phyloP scores from a whole-genome alignment of 2,888 invertebrate genomes.

The Halictus ligatus region DNA sequence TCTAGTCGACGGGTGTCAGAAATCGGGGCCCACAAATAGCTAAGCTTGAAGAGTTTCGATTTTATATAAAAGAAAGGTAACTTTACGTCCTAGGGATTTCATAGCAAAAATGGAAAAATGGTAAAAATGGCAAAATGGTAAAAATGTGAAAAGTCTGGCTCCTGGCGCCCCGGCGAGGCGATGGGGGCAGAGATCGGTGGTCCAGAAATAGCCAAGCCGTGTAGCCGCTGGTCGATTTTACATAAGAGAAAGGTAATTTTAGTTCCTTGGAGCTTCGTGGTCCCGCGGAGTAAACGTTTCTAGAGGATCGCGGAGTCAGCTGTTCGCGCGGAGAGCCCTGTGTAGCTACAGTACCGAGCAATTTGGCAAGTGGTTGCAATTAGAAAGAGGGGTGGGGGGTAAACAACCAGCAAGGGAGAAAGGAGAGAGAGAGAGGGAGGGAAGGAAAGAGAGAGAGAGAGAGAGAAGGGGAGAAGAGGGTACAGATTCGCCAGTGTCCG shows the following conservation, averaged over 20 bases:
- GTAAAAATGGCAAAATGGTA: too few relatives aligned
- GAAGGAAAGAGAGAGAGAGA: background rate
- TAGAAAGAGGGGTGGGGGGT: slow-evolving; percentile 30
- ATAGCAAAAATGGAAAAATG: too few relatives aligned
- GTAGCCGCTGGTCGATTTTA: slow-evolving; percentile 25
- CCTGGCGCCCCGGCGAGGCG: background rate
- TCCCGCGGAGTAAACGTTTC: slow-evolving; percentile 10
- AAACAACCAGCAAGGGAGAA: background rate
- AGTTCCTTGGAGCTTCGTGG: slow-evolving; percentile 11
- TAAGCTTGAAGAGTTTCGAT: background rate
- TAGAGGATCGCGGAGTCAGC: slow-evolving; percentile 11
- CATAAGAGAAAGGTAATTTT: slow-evolving; percentile 35
- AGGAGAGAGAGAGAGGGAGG: background rate
- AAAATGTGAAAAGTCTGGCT: background rate
- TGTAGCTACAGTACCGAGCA: background rate
- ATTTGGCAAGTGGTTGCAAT: slow-evolving; percentile 48
- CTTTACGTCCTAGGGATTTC: slow-evolving; percentile 20
- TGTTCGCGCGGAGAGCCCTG: slow-evolving; percentile 18
- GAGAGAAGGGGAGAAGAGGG: background rate
- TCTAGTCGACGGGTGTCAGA: background rate
- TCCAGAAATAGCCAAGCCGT: slow-evolving; percentile 1
- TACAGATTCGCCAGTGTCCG: background rate
- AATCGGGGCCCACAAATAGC: slow-evolving; percentile 3
- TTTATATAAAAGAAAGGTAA: slow-evolving; percentile 18
- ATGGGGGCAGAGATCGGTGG: background rate